These are phyloP conservation scores for Cantharis flavilabris DNA, from an alignment of 2,888 invertebrate species.

Conservation along the genomic window DNA sequence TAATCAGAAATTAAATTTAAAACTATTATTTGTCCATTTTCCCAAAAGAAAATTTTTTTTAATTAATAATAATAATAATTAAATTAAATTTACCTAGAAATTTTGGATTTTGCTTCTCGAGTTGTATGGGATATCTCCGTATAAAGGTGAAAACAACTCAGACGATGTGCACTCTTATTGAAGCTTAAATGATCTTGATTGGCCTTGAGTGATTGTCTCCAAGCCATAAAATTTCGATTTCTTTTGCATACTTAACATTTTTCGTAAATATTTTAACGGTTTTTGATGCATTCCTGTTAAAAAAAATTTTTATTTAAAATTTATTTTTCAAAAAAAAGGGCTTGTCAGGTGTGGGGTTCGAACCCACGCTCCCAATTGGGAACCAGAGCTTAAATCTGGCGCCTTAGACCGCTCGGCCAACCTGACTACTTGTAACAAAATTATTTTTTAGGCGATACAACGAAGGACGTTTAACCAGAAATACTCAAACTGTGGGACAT, in stretches of 20 bases:
- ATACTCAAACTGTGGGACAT: too few relatives aligned
- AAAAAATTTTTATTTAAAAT: background rate
- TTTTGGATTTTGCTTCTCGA: background rate
- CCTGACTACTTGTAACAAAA: constrained; percentile 54
- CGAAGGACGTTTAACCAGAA: too few relatives aligned
- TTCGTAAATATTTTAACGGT: background rate
- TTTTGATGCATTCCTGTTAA: background rate
- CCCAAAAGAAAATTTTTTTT: background rate
- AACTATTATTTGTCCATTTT: background rate
- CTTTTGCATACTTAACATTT: background rate
- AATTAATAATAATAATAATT: background rate
- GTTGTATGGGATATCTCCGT: background rate
- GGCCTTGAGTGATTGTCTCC: background rate
- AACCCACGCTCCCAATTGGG: constrained; percentile 64
- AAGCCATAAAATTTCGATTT: background rate
- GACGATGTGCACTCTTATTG: background rate
- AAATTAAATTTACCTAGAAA: background rate
- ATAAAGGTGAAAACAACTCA: background rate
- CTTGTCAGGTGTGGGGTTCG: constrained; percentile 67
- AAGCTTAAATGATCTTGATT: background rate
- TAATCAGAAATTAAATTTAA: background rate
- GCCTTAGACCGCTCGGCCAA: constrained; percentile 74
- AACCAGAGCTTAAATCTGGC: constrained; percentile 73
- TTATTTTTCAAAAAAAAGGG: too few relatives aligned
- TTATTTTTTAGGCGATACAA: background rate